Evolutionary conservation across 1,140 invertebrate species (phyloP).

Genomic region (Acromyrmex charruanus): DNA sequence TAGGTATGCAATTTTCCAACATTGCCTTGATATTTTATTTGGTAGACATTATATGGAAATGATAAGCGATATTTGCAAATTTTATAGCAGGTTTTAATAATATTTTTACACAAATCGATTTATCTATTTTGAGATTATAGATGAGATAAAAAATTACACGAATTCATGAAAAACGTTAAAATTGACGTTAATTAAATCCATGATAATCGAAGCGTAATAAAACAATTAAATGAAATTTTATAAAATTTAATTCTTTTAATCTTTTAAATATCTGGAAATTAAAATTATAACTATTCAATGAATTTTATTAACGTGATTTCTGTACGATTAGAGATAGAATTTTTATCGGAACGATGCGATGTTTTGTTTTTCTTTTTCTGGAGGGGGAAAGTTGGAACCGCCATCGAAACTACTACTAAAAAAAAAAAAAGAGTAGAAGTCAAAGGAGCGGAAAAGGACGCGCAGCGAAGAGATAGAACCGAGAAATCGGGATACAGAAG

Average conservation of each 20-base stretch:
- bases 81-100: background rate
- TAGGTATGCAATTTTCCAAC: constrained; percentile 34
- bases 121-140: background rate
- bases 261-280: background rate
- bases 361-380: background rate
- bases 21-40: constrained; percentile 39
- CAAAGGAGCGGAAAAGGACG: constrained; percentile 49
- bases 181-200: background rate
- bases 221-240: background rate
- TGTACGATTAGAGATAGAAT: constrained; percentile 37
- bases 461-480: constrained; percentile 33
- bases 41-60: background rate
- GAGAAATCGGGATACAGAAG: constrained; percentile 42
- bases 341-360: constrained; percentile 26
- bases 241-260: background rate
- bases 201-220: background rate
- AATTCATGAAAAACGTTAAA: background rate
- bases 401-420: constrained; percentile 24
- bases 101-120: background rate
- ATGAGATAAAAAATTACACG: background rate
- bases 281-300: background rate
- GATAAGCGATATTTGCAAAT: background rate
- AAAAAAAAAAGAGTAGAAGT: constrained; percentile 14
- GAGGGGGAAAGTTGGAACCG: constrained; percentile 52
- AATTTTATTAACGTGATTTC: constrained; percentile 23